These are phyloP conservation scores for Syngnathus typhle DNA, from an alignment of 2,113 vertebrate genomes.

Conservation along the genomic window DNA sequence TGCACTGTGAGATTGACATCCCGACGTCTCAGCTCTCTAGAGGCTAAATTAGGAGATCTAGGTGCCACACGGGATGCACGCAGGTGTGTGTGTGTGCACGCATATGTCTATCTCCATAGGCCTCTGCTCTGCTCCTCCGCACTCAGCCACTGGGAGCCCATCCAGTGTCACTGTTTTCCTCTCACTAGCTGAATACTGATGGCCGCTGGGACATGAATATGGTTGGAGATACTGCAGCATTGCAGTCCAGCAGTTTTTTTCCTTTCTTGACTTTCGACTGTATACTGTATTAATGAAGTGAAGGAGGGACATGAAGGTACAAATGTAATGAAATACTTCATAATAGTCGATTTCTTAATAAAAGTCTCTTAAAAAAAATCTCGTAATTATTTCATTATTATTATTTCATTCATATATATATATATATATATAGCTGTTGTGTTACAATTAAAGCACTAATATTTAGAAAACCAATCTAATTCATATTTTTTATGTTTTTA, in stretches of 20 bases:
- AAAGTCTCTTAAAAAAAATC: too few species aligned
- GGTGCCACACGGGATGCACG: conserved; percentile 32
- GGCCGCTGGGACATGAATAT: conserved; percentile 41
- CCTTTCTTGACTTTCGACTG: not conserved
- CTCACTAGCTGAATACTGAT: conserved; percentile 55
- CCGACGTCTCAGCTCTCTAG: conserved; percentile 68
- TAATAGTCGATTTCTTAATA: not conserved
- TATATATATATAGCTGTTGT: too few species aligned
- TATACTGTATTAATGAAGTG: not conserved
- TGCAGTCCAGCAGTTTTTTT: not conserved
- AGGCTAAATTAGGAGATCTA: conserved; percentile 72
- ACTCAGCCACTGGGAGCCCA: conserved; percentile 42
- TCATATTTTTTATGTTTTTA: too few species aligned
- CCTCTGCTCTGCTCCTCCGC: conserved; percentile 32
- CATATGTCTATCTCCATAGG: conserved; percentile 51
- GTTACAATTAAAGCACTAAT: too few species aligned
- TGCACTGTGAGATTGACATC: conserved; percentile 64
- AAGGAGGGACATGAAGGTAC: not conserved
- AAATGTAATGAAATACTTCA: not conserved
- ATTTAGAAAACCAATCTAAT: too few species aligned
- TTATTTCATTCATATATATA: too few species aligned
- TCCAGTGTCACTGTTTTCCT: conserved; percentile 43
- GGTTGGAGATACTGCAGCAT: conserved; percentile 14
- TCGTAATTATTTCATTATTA: too few species aligned
- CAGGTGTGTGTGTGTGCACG: conserved; percentile 7